A percentile compares a stretch with the other conserved stretches of the same genome.
Conservation (phyloP, 1,140 invertebrate genomes). For the Charaxes varanes region DNA sequence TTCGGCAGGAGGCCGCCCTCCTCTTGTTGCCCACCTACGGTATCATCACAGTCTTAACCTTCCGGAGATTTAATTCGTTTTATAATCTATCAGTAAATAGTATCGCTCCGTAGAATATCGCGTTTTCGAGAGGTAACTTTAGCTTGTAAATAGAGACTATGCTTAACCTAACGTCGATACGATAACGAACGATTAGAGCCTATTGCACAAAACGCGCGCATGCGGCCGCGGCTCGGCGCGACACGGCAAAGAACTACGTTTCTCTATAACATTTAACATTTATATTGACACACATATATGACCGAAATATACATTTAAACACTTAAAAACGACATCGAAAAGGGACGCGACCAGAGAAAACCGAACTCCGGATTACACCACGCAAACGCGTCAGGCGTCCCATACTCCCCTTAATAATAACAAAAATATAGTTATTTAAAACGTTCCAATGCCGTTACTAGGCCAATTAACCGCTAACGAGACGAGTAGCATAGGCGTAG, state of each 20-base stretch:
- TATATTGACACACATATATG: conserved; percentile 34
- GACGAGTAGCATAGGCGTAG: conserved; percentile 10
- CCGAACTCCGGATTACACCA: conserved; percentile 1
- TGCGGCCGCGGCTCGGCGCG: conserved; percentile 3
- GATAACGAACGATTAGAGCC: conserved; percentile 13
- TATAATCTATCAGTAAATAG: conserved; percentile 18
- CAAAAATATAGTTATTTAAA: conserved; percentile 19
- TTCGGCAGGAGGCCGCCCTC: conserved; percentile 11
- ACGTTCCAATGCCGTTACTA: conserved; percentile 12
- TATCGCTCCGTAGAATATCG: conserved; percentile 7
- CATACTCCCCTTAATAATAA: conserved; percentile 9
- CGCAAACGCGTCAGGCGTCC: conserved; percentile 1
- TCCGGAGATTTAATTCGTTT: conserved; percentile 16
- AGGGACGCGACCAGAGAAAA: conserved; percentile 6
- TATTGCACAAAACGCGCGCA: too few species aligned
- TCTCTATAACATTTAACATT: conserved; percentile 29
- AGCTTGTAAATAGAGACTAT: conserved; percentile 30
- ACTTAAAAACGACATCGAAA: conserved; percentile 8
- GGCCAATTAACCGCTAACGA: conserved; percentile 13
- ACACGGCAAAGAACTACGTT: too few species aligned
- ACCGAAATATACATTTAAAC: conserved; percentile 23
- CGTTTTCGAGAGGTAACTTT: conserved; percentile 23
- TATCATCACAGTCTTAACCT: conserved; percentile 35
- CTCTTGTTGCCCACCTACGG: conserved; percentile 10
- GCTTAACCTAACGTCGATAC: conserved; percentile 16